Evolutionary conservation across 2,888 invertebrate species (phyloP), one percentile per base, ranked within the genome.

Genomic region (Zygogramma bicolorata): DNA sequence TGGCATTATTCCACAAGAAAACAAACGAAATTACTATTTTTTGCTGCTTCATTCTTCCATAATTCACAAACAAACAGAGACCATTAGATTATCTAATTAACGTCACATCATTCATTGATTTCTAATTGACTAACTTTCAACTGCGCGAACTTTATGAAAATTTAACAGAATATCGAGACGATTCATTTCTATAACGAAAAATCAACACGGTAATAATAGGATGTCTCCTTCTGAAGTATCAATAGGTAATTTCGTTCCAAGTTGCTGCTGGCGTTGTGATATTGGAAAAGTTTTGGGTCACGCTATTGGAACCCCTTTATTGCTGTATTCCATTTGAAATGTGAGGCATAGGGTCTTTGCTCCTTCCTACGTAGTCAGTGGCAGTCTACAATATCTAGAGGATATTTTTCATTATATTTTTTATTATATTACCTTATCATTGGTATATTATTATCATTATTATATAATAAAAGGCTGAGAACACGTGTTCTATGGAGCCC

Each of bases 241-340:
- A 53, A 53, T 53, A 22, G 27, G 22, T 53, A 53, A 25, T 53
- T 53, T 42, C 18, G 34, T 13, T 42, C 18, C 15, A 18, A 42
- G 42, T 42, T 6, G 7, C 46, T 46, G 18, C 38, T 13, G 15
- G 15, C 15, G 15, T 53, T 25, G 53, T 27, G 27, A 27, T 22
- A 53, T 53, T 53, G 27, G 61, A 38, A 61, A 61, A 61, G 61
- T 61, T 61, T 34, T 22, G 34, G 34, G 61, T 61, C 31, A 61
- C 38, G 61, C 61, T 38, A 61, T 61, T 22, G 13, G 27, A 53
- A 25, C 53, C 10, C 25, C 53, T 53, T 53, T 25, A 25, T 53
- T 53, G 27, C 53, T 27, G 5, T 53, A 53, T 53, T n/a, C 53
- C 53, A 8, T n/a, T 25, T 53, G 7, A 53, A 53, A 53, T 27